These are phyloP conservation scores for Charadrius vociferus DNA, from an alignment of 2,113 vertebrate genomes.

Conservation along the genomic window DNA sequence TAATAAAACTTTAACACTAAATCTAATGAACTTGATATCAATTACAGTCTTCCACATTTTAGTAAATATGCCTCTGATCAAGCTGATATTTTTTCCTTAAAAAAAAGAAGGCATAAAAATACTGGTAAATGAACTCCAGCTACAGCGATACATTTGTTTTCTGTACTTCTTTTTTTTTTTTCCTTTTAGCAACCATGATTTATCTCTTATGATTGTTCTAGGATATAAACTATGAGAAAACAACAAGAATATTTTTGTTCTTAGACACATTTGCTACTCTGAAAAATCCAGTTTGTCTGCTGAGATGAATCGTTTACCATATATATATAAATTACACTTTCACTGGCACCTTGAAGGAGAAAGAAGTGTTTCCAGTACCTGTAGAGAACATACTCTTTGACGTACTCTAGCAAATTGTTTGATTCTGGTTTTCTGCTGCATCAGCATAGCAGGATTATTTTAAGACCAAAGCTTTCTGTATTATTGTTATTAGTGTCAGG, in stretches of 20 bases:
- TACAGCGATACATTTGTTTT: background rate
- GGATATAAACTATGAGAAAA: background rate
- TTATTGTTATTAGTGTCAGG: background rate
- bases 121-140: background rate
- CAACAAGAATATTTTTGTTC: background rate
- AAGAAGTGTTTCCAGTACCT: background rate
- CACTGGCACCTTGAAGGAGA: background rate
- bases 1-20: background rate
- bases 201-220: background rate
- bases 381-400: background rate
- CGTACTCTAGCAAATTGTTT: background rate
- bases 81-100: background rate
- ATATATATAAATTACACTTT: background rate
- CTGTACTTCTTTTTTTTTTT: background rate
- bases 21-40: background rate
- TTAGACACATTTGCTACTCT: background rate
- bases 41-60: background rate
- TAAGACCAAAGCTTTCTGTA: background rate
- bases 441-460: background rate
- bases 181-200: background rate
- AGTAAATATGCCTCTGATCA: background rate
- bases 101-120: rapidly evolving
- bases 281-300: background rate
- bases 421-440: background rate
- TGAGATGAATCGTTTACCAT: background rate